Conservation (phyloP, 2,888 invertebrate species). For the Urechis unicinctus region DNA sequence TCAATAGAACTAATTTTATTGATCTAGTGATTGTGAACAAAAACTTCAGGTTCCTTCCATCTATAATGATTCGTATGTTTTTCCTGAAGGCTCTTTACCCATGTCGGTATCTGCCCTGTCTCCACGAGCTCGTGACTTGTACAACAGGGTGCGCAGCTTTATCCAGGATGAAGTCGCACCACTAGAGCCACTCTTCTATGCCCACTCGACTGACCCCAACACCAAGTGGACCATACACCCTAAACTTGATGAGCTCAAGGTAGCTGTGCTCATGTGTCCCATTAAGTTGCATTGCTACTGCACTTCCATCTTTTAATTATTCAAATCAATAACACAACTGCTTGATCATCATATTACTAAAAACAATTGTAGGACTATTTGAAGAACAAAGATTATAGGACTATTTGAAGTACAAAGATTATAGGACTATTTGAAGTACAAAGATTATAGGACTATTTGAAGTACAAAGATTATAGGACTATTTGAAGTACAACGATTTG, state of each 20-base stretch:
- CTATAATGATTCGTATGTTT: no score
- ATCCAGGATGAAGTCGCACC: conserved; percentile 49
- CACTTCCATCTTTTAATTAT: neutral
- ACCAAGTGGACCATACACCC: conserved; percentile 46
- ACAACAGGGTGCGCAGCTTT: conserved; percentile 46
- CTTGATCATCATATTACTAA: neutral
- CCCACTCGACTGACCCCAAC: conserved; percentile 26
- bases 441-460: no score
- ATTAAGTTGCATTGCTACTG: neutral
- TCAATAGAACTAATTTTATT: neutral
- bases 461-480: no score
- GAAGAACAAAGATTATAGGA: no score
- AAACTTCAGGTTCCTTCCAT: neutral
- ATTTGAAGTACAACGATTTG: neutral
- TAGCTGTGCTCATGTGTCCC: no score
- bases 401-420: no score
- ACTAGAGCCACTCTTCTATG: conserved; percentile 39
- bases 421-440: no score
- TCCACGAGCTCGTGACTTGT: conserved; percentile 41
- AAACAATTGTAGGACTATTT: no score
- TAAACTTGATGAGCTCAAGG: conserved; percentile 46
- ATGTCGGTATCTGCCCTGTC: conserved; percentile 43
- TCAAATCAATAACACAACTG: no score
- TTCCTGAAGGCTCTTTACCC: conserved; percentile 34
- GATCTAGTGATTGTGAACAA: neutral